phyloP scores from a whole-genome alignment of 2,797 vertebrate species.

The Hypotaenidia okinawae region DNA sequence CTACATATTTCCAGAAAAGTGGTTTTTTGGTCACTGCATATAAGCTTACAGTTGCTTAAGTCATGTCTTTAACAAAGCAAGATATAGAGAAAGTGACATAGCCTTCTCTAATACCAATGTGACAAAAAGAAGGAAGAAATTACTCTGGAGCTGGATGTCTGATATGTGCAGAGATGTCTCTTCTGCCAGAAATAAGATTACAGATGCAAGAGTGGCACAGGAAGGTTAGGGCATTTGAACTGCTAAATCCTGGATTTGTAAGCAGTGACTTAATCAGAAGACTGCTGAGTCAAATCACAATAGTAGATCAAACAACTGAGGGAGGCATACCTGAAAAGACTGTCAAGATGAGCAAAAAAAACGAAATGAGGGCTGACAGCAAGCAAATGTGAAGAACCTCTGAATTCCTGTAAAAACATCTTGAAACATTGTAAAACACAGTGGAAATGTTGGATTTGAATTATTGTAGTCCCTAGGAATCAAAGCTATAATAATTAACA shows the following conservation, averaged over 20 bases:
- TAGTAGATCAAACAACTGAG: not conserved
- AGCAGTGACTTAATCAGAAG: not conserved
- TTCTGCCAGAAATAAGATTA: not conserved
- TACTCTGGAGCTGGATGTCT: not conserved
- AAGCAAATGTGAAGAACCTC: not conserved
- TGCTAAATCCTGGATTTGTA: not conserved
- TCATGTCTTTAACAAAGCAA: not conserved
- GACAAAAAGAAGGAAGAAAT: not conserved
- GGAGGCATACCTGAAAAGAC: not conserved
- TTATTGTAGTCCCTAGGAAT: constrained; percentile 5
- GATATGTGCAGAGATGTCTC: not conserved
- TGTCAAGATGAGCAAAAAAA: not conserved
- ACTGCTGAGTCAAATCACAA: not conserved
- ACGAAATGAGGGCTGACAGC: not conserved
- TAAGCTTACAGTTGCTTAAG: not conserved
- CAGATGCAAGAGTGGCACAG: not conserved
- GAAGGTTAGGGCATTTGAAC: not conserved
- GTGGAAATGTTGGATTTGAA: not conserved
- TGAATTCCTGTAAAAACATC: not conserved
- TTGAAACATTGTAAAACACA: not conserved
- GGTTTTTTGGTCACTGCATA: not conserved
- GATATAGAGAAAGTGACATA: not conserved
- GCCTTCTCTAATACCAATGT: not conserved
- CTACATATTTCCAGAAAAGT: not conserved
- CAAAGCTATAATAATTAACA: not conserved